These are phyloP conservation scores for Plemyria rubiginata DNA, from an alignment of 2,888 invertebrate genomes.

Conservation along the genomic window DNA sequence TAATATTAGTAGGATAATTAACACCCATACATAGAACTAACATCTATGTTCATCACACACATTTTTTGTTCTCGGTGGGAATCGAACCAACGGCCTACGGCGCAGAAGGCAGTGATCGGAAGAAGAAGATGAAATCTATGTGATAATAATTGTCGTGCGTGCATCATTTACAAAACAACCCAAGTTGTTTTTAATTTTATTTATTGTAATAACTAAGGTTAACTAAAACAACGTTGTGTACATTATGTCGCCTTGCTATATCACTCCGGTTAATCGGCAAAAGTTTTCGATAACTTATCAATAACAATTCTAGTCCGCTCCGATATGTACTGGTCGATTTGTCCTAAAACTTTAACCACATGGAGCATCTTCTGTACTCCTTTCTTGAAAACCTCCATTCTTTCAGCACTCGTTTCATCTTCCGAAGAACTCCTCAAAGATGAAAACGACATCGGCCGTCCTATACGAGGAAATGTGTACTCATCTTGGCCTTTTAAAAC, in stretches of 20 bases:
- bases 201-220: too few relatives aligned
- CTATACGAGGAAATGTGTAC: conserved; percentile 59
- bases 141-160: too few relatives aligned
- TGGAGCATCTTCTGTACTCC: conserved; percentile 75
- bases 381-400: conserved; percentile 74
- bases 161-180: too few relatives aligned
- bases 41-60: too few relatives aligned
- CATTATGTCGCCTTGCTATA: not conserved
- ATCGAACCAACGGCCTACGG: too few relatives aligned
- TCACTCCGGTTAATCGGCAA: conserved; percentile 54
- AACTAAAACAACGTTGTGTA: not conserved
- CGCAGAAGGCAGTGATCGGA: too few relatives aligned
- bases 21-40: too few relatives aligned
- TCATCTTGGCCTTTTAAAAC: conserved; percentile 52
- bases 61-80: too few relatives aligned
- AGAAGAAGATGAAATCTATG: too few relatives aligned
- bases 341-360: conserved; percentile 73
- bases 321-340: conserved; percentile 74
- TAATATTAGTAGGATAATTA: too few relatives aligned
- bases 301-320: conserved; percentile 73
- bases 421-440: conserved; percentile 51
- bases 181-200: too few relatives aligned
- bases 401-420: conserved; percentile 71
- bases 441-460: conserved; percentile 54
- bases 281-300: conserved; percentile 72